Evolutionary conservation across 1,140 invertebrate species (phyloP).

Genomic region (Sycophaga agraensis): DNA sequence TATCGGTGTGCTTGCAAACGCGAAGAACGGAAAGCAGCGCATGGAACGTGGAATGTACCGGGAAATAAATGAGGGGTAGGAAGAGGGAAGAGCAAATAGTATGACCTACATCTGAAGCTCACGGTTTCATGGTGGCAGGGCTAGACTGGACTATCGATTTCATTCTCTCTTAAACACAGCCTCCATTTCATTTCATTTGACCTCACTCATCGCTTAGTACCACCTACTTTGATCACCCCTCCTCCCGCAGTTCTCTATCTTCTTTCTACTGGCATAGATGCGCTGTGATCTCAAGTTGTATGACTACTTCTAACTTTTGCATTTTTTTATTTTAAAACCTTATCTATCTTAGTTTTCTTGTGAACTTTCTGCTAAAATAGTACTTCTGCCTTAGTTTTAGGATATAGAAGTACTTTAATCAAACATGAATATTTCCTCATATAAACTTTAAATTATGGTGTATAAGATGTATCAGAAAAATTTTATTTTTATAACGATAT

Average conservation of each 20-base stretch:
- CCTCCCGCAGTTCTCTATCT: no score
- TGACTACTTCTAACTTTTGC: no score
- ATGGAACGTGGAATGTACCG: background rate
- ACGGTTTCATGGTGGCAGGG: background rate
- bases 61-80: background rate
- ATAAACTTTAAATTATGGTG: no score
- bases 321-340: background rate
- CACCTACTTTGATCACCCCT: background rate
- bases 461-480: no score
- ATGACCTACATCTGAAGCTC: conserved; percentile 49
- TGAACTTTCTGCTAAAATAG: background rate
- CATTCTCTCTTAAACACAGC: conserved; percentile 52
- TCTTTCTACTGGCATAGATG: no score
- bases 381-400: background rate
- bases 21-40: background rate
- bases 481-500: no score
- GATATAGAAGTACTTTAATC: no score
- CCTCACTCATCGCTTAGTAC: conserved; percentile 32
- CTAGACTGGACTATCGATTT: conserved; percentile 50
- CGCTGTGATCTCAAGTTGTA: no score
- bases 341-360: no score
- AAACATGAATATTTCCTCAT: no score
- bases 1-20: background rate
- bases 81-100: conserved; percentile 36
- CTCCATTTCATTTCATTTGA: conserved; percentile 52